Base-by-base conservation (phyloP, 2,797 vertebrate genomes). In the Coilia nasus region DNA sequence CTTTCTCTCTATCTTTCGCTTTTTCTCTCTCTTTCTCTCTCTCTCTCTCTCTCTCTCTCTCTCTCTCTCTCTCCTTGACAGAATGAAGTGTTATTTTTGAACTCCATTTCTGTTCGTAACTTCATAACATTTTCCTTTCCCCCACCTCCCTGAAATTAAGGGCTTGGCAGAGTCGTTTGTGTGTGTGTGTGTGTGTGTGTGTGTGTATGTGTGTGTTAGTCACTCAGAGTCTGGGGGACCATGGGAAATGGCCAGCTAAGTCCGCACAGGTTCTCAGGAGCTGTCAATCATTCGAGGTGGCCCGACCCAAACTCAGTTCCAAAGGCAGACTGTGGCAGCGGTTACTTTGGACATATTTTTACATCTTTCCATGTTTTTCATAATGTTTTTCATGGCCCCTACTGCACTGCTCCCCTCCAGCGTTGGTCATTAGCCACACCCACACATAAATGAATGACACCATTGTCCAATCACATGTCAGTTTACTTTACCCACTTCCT, bases 81-180 rank as follows among this genome's bases (percentile, higher is more conserved):
- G 71, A 87, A 88, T 86, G 81, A 75, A 86, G 86, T 87, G 82
- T 90, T 87, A 84, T 88, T 90, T 90, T 90, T 88, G 82, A 82
- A 81, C 87, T 90, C 83, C 84, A 87, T 89, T 85, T 88, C 87
- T 84, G 88, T 87, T 87, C 86, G 88, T 88, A 90, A 89, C 89
- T 88, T 88, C 87, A 89, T 85, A 89, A 91, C 88, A 88, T 90
- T 90, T 91, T 88, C 87, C 86, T 89, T 89, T 89, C 87, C 82
- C 71, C 71, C 17, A 19, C 71, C 85, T 84, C 81, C 83, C 83
- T 84, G 85, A 85, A 87, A 87, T 83, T 82, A 85, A 85, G 83
- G 86, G 54, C 81, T 82, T 89, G 83, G 82, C 84, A 81, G 87
- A 82, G 86, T 10, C 14, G 50, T 54, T 1, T 54, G 14, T 54